These are phyloP conservation scores for Cephus nigrinus DNA, from an alignment of 2,888 invertebrate genomes.

Conservation along the genomic window DNA sequence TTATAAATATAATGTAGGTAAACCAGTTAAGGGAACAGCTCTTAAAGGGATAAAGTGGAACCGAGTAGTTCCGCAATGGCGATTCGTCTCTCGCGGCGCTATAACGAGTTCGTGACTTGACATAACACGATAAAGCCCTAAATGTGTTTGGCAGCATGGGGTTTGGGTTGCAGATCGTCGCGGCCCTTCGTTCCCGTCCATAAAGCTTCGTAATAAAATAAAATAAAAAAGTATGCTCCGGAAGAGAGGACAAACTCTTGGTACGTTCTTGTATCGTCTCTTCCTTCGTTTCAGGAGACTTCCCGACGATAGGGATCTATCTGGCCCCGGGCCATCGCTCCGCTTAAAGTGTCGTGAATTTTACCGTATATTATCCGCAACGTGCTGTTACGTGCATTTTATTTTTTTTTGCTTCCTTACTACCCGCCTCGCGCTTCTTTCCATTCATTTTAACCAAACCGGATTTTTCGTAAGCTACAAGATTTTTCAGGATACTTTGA, in stretches of 20 bases:
- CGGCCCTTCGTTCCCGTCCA: background rate
- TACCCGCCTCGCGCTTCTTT: background rate
- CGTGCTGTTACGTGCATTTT: slow-evolving; percentile 3
- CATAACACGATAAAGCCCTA: slow-evolving; percentile 62
- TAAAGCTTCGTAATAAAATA: slow-evolving; percentile 14
- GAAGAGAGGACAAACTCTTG: slow-evolving; percentile 41
- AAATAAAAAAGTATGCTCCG: slow-evolving; percentile 41
- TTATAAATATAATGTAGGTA: slow-evolving; percentile 28
- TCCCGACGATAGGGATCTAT: background rate
- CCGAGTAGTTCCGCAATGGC: slow-evolving; percentile 59
- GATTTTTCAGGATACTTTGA: background rate
- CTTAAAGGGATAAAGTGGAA: slow-evolving; percentile 45
- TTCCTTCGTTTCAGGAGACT: background rate
- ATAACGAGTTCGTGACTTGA: slow-evolving; percentile 66
- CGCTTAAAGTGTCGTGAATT: background rate
- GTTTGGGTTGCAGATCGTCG: background rate
- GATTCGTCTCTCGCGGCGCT: slow-evolving; percentile 58
- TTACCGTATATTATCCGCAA: background rate
- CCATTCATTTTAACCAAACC: background rate
- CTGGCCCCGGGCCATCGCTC: background rate
- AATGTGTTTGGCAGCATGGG: slow-evolving; percentile 33
- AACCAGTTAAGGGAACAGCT: slow-evolving; percentile 50
- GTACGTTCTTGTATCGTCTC: background rate
- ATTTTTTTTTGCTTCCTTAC: background rate
- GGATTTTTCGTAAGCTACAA: background rate